Evolutionary conservation across 2,113 vertebrate genomes (phyloP).

Genomic region (Xiphorhynchus elegans): DNA sequence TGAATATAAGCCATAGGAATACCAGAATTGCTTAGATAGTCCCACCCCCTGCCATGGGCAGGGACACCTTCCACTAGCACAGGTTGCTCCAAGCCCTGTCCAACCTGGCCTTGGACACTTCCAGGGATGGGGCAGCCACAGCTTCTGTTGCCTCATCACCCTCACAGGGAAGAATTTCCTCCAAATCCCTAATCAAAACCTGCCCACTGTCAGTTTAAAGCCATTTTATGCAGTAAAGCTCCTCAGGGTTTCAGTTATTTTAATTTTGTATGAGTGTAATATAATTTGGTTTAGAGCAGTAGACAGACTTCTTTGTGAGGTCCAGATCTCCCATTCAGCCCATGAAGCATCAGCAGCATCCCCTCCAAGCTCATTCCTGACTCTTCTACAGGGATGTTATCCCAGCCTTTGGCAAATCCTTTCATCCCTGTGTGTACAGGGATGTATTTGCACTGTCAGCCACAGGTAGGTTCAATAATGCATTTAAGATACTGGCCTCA

Average conservation of each 20-base stretch:
- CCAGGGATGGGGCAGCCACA: neutral
- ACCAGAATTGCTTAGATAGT: neutral
- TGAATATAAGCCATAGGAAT: neutral
- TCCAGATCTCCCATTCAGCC: neutral
- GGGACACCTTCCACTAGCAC: neutral
- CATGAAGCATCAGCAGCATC: neutral
- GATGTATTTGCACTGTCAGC: neutral
- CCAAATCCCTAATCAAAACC: neutral
- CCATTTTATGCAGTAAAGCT: neutral
- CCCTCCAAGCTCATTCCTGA: neutral
- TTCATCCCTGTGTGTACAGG: neutral
- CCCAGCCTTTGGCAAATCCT: neutral
- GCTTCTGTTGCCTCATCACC: fast-evolving
- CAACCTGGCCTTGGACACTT: neutral
- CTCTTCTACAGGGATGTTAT: neutral
- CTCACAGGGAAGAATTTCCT: neutral
- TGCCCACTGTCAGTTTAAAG: neutral
- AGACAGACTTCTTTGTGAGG: neutral
- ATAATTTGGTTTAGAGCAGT: neutral
- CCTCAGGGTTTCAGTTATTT: neutral
- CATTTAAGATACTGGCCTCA: neutral
- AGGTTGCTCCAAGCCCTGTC: fast-evolving
- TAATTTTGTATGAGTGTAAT: neutral
- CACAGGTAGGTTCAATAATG: neutral
- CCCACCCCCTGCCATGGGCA: neutral